A percentile compares a stretch with the other conserved stretches of the same genome.
Evolutionary conservation across 2,888 invertebrate genomes (phyloP).

Genomic region (Melikaiella ostensackeni): DNA sequence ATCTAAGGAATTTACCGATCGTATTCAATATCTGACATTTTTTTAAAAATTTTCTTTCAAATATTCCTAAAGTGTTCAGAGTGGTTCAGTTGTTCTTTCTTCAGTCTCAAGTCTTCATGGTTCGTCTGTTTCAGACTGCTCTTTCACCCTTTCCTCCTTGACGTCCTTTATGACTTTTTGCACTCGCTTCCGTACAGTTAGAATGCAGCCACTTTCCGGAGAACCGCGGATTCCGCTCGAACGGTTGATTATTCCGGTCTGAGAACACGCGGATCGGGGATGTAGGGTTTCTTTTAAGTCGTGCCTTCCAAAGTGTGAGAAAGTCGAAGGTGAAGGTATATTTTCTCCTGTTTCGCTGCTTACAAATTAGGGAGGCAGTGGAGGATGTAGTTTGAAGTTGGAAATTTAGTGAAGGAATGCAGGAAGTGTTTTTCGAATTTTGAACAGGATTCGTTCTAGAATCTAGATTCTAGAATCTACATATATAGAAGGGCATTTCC

Average conservation of each 20-base stretch:
- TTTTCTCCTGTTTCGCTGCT: slow-evolving; percentile 4
- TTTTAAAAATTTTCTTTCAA: too few species aligned
- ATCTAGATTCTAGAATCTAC: too few species aligned
- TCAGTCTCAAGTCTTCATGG: not conserved
- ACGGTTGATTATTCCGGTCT: slow-evolving; percentile 29
- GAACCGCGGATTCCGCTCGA: slow-evolving; percentile 10
- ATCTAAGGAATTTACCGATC: too few species aligned
- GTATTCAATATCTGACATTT: too few species aligned
- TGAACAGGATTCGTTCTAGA: too few species aligned
- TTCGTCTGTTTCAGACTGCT: slow-evolving; percentile 11
- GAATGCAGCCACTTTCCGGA: slow-evolving; percentile 26
- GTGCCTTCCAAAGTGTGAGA: slow-evolving; percentile 34
- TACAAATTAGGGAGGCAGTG: not conserved
- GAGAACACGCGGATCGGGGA: slow-evolving; percentile 25
- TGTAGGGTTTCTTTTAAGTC: slow-evolving; percentile 9
- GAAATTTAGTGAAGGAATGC: not conserved
- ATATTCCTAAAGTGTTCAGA: too few species aligned
- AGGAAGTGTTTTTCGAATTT: too few species aligned
- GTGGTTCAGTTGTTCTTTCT: too few species aligned
- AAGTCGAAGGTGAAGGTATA: slow-evolving; percentile 10
- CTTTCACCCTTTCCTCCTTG: slow-evolving; percentile 15
- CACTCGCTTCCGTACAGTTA: slow-evolving; percentile 31
- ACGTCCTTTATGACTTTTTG: slow-evolving; percentile 14
- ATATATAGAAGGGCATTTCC: too few species aligned
- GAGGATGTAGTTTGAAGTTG: not conserved